Evolutionary conservation across 2,113 vertebrate genomes (phyloP).

Genomic region (Tilapia sparmanii): DNA sequence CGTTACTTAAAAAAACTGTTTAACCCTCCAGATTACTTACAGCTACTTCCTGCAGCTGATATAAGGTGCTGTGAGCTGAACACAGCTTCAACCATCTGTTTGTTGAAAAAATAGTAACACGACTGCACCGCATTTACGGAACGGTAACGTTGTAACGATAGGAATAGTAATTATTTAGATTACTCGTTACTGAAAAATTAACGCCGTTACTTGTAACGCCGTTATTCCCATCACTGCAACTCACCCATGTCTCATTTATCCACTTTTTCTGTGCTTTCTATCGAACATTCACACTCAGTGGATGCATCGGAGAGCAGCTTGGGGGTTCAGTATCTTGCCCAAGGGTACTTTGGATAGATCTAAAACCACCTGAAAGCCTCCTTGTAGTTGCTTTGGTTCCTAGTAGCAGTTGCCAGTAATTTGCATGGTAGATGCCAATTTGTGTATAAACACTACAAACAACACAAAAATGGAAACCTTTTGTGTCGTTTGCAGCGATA

Average conservation of each 20-base stretch:
- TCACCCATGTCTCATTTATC: neutral
- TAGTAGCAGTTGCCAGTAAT: neutral
- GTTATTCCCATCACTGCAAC: neutral
- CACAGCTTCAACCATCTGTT: rapidly evolving
- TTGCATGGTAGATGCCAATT: neutral
- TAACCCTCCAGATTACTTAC: no score
- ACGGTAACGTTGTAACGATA: rapidly evolving
- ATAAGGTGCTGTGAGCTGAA: neutral
- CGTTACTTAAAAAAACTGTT: rapidly evolving
- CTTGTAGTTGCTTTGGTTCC: neutral
- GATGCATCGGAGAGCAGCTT: neutral
- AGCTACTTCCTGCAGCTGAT: neutral
- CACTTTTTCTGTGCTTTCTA: neutral
- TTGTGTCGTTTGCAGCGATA: neutral
- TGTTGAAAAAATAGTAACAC: neutral
- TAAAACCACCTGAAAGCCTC: neutral
- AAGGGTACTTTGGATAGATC: neutral
- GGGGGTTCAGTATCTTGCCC: neutral
- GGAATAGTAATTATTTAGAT: neutral
- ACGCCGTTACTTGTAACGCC: rapidly evolving
- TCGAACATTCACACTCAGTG: neutral
- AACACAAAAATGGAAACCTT: neutral
- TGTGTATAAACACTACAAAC: neutral
- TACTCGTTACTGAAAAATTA: neutral
- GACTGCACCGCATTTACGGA: no score